Evolutionary conservation across 2,113 vertebrate species (phyloP), one percentile per base, ranked within the genome.

Genomic region (Platysteira castanea): DNA sequence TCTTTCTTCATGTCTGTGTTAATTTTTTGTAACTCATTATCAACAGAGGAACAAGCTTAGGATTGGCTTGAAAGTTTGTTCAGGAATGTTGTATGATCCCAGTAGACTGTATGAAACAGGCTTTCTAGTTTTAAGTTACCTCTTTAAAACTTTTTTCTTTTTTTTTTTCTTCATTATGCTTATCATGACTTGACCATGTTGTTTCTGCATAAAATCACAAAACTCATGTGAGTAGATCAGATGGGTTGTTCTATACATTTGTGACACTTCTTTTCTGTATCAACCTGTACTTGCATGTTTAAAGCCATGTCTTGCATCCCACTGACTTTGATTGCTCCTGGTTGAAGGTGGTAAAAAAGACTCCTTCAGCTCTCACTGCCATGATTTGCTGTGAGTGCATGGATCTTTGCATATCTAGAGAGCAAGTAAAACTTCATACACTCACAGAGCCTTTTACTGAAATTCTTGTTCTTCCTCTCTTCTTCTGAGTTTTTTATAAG

Each of bases 231-330:
- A 77, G 6, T 42, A 57, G 28, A 18, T 87, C 27, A 49, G 7
- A 56, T 69, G 27, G 7, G 11, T 22, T 67, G 14, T 39, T 76
- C 18, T 69, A 14, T 54, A 57, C 4, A 17, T 12, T 61, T 74
- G 30, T 42, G 56, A 61, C 10, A 13, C 22, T 75, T 77, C 14
- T 68, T 54, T 69, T 8, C 7, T 39, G 21, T 67, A 35, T 41
- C 15, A 47, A 30, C 16, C 1, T 49, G 59, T 37, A 30, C 24
- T 33, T 57, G 7, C 15, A 54, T 12, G 21, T 81, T 57, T 61
- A 78, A 31, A 74, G 7, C 8, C 1, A 0, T 9, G 10, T 3
- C 1, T 54, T 87, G 5, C 13, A 37, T 54, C 15, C 12, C 31
- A 41, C 6, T 1, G 3, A 17, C 27, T 78, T 95, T 27, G 35